phyloP scores from a whole-genome alignment of 2,113 vertebrate species.

The Taxidea taxus region DNA sequence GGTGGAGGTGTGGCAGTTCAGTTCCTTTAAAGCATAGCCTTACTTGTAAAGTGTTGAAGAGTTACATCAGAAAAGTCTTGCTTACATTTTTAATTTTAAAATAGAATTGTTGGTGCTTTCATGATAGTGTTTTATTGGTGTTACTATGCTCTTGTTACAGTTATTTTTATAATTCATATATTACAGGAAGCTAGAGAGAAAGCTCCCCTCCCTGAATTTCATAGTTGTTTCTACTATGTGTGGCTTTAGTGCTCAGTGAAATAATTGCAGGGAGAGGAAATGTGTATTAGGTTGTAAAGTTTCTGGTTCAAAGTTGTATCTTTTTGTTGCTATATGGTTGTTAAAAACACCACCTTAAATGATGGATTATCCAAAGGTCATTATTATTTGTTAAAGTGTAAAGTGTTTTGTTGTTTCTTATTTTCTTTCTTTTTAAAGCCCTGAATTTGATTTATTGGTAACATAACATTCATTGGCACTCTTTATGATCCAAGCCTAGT shows the following conservation, averaged over 20 bases:
- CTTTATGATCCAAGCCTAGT: not conserved
- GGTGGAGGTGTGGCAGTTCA: not conserved
- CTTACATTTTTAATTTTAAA: not conserved
- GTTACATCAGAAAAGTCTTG: not conserved
- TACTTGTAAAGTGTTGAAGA: not conserved
- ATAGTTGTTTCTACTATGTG: not conserved
- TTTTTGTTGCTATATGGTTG: not conserved
- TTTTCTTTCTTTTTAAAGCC: not conserved
- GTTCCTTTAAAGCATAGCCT: not conserved
- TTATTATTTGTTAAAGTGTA: not conserved
- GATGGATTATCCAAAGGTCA: not conserved
- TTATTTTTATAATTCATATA: slow-evolving; percentile 25
- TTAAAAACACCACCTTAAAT: not conserved
- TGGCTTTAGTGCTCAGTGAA: not conserved
- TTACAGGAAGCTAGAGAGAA: not conserved
- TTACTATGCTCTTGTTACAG: not conserved
- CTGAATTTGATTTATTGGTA: slow-evolving; percentile 18
- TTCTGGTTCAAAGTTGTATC: not conserved
- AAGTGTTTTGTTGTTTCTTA: slow-evolving; percentile 13
- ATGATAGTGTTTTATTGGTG: not conserved
- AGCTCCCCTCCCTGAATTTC: not conserved
- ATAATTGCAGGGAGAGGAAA: not conserved
- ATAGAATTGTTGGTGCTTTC: not conserved
- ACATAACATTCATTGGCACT: not conserved
- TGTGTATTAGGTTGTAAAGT: not conserved